Evolutionary conservation across 1,140 invertebrate species (phyloP).

Genomic region (Mya arenaria): DNA sequence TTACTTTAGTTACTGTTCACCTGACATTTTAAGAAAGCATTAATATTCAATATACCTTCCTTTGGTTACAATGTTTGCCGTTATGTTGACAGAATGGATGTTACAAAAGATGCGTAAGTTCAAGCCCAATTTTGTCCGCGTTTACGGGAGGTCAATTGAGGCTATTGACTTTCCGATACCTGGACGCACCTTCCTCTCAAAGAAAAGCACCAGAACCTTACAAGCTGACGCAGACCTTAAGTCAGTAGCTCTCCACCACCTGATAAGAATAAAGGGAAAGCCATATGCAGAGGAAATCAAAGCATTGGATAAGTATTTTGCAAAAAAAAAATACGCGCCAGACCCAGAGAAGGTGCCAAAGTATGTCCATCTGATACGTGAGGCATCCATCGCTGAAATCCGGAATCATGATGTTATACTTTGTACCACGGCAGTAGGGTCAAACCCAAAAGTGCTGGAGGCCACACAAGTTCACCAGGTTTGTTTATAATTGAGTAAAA

Average conservation of each 20-base stretch:
- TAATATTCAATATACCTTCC: background rate
- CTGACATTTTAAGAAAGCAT: background rate
- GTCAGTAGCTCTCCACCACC: constrained; percentile 60
- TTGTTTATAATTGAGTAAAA: too few relatives aligned
- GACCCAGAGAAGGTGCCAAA: background rate
- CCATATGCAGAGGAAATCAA: constrained; percentile 51
- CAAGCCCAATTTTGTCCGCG: constrained; percentile 62
- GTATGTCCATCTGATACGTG: background rate
- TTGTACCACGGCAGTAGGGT: constrained; percentile 55
- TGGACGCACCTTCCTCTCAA: constrained; percentile 13
- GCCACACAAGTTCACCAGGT: constrained; percentile 28
- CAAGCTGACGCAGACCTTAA: constrained; percentile 29
- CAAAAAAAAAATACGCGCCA: background rate
- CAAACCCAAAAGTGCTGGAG: constrained; percentile 41
- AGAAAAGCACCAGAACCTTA: constrained; percentile 13
- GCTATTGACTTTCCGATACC: constrained; percentile 51
- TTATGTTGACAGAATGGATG: background rate
- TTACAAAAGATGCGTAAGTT: background rate
- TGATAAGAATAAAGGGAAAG: constrained; percentile 59
- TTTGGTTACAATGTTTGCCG: background rate
- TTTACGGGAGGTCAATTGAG: constrained; percentile 64
- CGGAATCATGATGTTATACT: constrained; percentile 61
- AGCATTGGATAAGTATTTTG: constrained; percentile 46
- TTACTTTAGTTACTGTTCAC: background rate
- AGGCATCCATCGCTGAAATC: constrained; percentile 49